Conservation (phyloP, 1,140 invertebrate species). For the Meteorus sp. region DNA sequence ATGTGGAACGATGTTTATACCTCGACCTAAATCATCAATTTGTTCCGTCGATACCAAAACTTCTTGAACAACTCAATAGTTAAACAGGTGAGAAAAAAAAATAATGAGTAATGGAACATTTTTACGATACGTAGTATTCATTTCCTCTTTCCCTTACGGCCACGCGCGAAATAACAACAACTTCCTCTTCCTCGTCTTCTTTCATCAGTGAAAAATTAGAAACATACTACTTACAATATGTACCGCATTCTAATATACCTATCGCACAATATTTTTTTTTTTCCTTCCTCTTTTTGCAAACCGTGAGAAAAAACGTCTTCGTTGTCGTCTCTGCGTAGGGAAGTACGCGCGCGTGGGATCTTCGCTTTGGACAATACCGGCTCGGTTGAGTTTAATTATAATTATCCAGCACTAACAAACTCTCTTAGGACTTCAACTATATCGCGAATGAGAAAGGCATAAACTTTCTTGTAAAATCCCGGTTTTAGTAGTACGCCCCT, state of each 20-base stretch:
- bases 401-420: constrained; percentile 49
- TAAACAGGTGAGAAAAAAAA: neutral
- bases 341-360: constrained; percentile 16
- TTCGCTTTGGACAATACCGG: constrained; percentile 13
- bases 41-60: neutral
- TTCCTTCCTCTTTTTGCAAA: no score
- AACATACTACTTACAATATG: neutral
- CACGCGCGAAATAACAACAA: constrained; percentile 3
- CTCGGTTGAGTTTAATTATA: constrained; percentile 47
- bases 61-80: no score
- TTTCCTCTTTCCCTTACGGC: constrained; percentile 25
- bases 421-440: constrained; percentile 32
- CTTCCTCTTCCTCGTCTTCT: constrained; percentile 23
- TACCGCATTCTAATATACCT: neutral
- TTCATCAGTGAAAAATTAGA: no score
- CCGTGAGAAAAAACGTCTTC: constrained; percentile 18
- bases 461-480: constrained; percentile 34
- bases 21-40: constrained; percentile 15
- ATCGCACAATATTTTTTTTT: neutral
- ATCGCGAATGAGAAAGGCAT: constrained; percentile 37
- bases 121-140: neutral
- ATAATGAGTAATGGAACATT: constrained; percentile 7
- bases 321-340: no score
- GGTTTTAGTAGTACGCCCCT: constrained; percentile 13
- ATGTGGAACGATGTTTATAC: neutral